phyloP scores from a whole-genome alignment of 2,113 vertebrate genomes.

The Lycaon pictus region DNA sequence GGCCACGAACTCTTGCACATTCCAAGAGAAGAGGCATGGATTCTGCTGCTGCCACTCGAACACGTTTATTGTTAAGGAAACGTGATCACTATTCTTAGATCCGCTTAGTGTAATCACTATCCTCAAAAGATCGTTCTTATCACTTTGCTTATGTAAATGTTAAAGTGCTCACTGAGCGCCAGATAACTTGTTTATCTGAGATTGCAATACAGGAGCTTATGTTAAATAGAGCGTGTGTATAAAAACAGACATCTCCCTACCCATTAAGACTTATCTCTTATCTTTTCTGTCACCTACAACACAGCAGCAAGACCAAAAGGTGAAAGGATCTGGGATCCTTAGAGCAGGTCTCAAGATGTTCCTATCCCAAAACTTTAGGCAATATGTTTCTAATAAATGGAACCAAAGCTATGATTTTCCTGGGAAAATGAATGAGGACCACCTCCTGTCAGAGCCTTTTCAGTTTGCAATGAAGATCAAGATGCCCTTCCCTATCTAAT shows the following conservation, averaged over 20 bases:
- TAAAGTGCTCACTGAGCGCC: not conserved
- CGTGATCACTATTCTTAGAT: not conserved
- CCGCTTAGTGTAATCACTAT: not conserved
- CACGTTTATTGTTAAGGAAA: constrained; percentile 92
- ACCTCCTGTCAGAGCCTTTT: not conserved
- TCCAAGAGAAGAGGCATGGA: constrained; percentile 98
- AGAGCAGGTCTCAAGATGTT: not conserved
- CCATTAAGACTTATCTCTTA: not conserved
- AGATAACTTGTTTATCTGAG: not conserved
- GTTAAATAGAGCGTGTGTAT: not conserved
- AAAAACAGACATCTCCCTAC: not conserved
- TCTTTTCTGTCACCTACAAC: not conserved
- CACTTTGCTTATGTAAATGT: not conserved
- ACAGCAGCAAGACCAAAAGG: not conserved
- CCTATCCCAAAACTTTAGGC: not conserved
- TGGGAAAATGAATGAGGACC: not conserved
- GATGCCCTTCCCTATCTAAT: not conserved
- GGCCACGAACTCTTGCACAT: constrained; percentile 95
- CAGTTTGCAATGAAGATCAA: not conserved
- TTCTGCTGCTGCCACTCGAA: constrained; percentile 97
- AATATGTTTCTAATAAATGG: not conserved
- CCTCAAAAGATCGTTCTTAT: not conserved
- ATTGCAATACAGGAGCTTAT: not conserved
- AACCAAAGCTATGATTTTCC: not conserved
- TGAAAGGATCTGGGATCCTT: not conserved